These are phyloP conservation scores for Scaptomyza flava DNA, from an alignment of 2,888 invertebrate genomes.

Conservation along the genomic window DNA sequence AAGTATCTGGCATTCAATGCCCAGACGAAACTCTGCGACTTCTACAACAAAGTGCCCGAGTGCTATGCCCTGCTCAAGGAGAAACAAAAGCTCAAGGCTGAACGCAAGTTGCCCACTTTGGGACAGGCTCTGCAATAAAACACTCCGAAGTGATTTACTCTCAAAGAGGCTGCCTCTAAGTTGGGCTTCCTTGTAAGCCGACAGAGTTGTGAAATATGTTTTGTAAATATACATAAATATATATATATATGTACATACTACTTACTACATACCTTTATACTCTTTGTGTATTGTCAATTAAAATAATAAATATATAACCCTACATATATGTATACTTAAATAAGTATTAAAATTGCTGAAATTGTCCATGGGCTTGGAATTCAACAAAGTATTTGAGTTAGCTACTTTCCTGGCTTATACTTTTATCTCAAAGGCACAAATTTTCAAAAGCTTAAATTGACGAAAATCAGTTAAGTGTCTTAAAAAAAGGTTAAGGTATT, in stretches of 20 bases:
- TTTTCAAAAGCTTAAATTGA: no score
- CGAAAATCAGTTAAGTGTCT: no score
- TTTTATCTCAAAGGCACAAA: no score
- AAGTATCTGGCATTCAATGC: constrained; percentile 92
- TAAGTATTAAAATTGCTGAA: no score
- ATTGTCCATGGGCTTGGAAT: no score
- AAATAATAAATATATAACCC: constrained; percentile 32
- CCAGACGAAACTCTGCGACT: constrained; percentile 89
- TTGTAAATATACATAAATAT: constrained; percentile 28
- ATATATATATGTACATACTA: constrained; percentile 6
- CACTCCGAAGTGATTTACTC: not conserved
- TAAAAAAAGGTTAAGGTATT: not conserved
- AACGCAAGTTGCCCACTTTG: constrained; percentile 36
- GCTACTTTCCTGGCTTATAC: no score
- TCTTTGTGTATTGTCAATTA: constrained; percentile 34
- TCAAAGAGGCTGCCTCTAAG: constrained; percentile 54
- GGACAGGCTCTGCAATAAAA: constrained; percentile 33
- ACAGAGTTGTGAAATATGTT: constrained; percentile 29
- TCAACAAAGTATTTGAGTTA: no score
- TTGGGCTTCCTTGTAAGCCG: constrained; percentile 12
- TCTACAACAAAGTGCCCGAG: constrained; percentile 81
- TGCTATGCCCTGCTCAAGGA: constrained; percentile 82
- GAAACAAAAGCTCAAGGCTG: constrained; percentile 64
- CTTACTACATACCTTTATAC: constrained; percentile 8
- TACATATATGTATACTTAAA: constrained; percentile 11